Base-by-base conservation (phyloP, 2,797 vertebrate genomes). In the Choloepus didactylus region DNA sequence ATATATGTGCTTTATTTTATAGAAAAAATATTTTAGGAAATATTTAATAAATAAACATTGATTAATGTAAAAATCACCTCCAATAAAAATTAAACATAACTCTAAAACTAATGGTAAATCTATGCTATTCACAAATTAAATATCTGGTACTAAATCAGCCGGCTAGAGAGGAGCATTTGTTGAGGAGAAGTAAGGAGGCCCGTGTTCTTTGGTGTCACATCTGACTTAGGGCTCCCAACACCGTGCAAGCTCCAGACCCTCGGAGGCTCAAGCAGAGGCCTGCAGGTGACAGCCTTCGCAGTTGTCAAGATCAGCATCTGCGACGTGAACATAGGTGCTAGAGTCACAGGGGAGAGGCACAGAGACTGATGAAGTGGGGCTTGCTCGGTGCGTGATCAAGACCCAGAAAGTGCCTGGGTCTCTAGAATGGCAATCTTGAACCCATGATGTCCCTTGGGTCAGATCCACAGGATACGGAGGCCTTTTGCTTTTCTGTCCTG, bases 371-470 rank as follows among this genome's bases (percentile, higher is more conserved):
- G 70, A 56, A 31, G 76, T n/a, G 51, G 18, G 15, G 10, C 25
- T 35, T 9, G 1, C 31, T 31, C 35, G 23, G 27, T 29, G 15
- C 0, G 3, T 82, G 8, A 44, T 70, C 0, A 4, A 9, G 51
- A 46, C 56, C 62, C 75, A 82, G 41, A 82, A n/a, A 54, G 19
- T 19, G 21, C 16, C 14, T 75, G 29, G 1, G 19, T 25, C 27
- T 21, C 23, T 73, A 6, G 60, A 60, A 15, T 51, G 54, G 69
- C 38, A 49, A 80, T 64, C n/a, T 54, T 7, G 51, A 31, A 31
- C 14, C 8, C 25, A 16, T 1, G 38, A 59, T 6, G 0, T 23
- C 49, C 11, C n/a, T 16, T 1, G 3, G 8, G 5, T 67, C 82
- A 51, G 67, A 51, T 29, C 9, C 46, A 23, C 29, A 41, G 29